Evolutionary conservation across 2,888 invertebrate species (phyloP).

Genomic region (Agrilus cyanescens): DNA sequence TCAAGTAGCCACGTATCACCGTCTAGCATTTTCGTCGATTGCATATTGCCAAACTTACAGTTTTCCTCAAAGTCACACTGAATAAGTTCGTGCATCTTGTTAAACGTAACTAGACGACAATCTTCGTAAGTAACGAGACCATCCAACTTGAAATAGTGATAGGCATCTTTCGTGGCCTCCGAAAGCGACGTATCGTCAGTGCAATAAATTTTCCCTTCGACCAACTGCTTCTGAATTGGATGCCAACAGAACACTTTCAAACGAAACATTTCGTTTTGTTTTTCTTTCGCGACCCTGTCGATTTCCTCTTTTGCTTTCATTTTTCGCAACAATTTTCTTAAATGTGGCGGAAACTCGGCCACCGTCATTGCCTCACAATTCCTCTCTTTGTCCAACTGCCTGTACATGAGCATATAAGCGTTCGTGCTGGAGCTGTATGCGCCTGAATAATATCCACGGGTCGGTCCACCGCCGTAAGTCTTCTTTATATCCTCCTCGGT

Average conservation of each 20-base stretch:
- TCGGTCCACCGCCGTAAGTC: constrained; percentile 66
- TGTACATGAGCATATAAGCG: constrained; percentile 86
- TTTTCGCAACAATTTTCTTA: constrained; percentile 48
- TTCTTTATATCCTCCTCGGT: constrained; percentile 70
- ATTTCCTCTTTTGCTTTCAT: constrained; percentile 55
- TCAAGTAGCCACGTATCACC: constrained; percentile 54
- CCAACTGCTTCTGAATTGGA: constrained; percentile 41
- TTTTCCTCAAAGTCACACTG: constrained; percentile 56
- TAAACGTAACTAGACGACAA: constrained; percentile 61
- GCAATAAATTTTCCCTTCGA: constrained; percentile 46
- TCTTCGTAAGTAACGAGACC: constrained; percentile 47
- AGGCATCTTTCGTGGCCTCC: constrained; percentile 47
- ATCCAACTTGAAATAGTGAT: constrained; percentile 46
- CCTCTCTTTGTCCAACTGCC: constrained; percentile 54
- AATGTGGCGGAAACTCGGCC: constrained; percentile 65
- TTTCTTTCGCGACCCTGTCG: constrained; percentile 44
- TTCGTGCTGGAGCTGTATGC: constrained; percentile 72
- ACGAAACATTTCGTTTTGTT: constrained; percentile 49
- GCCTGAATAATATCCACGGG: constrained; percentile 56
- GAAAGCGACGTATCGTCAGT: constrained; percentile 46
- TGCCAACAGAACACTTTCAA: constrained; percentile 53
- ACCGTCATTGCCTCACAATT: constrained; percentile 52
- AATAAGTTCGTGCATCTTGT: constrained; percentile 49
- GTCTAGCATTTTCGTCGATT: constrained; percentile 36
- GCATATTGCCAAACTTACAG: constrained; percentile 35